A percentile compares a stretch with the other conserved stretches of the same genome.
These are phyloP conservation scores for Oophaga sylvatica DNA, from an alignment of 2,797 vertebrate species.

Conservation along the genomic window DNA sequence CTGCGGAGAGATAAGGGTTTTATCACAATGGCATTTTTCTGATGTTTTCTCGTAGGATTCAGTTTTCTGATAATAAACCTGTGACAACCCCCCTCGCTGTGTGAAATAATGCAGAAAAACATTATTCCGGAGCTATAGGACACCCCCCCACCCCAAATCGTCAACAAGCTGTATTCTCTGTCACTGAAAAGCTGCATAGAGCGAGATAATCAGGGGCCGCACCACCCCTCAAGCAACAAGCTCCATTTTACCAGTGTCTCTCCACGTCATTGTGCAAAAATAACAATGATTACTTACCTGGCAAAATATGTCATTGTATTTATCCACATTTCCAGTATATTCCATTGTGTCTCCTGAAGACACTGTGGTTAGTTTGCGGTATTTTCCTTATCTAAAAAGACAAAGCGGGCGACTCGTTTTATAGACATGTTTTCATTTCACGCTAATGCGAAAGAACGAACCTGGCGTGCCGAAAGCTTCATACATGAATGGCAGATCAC, in stretches of 20 bases:
- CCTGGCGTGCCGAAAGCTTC: background rate
- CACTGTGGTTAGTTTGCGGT: background rate
- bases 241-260: background rate
- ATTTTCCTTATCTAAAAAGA: background rate
- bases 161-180: slow-evolving; percentile 23
- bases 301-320: slow-evolving; percentile 20
- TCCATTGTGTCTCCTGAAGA: background rate
- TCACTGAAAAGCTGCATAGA: slow-evolving; percentile 17
- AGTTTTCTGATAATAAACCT: slow-evolving; percentile 54
- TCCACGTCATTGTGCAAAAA: slow-evolving; percentile 9
- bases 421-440: background rate
- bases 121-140: slow-evolving; percentile 30
- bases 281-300: slow-evolving; percentile 20
- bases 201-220: slow-evolving; percentile 17
- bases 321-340: background rate
- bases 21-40: slow-evolving; percentile 62
- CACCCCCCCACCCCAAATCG: slow-evolving; percentile 19
- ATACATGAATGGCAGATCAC: background rate
- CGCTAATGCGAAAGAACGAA: background rate
- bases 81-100: slow-evolving; percentile 30
- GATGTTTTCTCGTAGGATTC: slow-evolving; percentile 59
- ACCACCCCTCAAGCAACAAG: slow-evolving; percentile 11
- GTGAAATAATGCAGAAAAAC: slow-evolving; percentile 52
- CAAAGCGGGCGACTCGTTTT: background rate
- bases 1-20: slow-evolving; percentile 57